phyloP scores from a whole-genome alignment of 1,140 invertebrate species.

The Drosophila ogumai region DNA sequence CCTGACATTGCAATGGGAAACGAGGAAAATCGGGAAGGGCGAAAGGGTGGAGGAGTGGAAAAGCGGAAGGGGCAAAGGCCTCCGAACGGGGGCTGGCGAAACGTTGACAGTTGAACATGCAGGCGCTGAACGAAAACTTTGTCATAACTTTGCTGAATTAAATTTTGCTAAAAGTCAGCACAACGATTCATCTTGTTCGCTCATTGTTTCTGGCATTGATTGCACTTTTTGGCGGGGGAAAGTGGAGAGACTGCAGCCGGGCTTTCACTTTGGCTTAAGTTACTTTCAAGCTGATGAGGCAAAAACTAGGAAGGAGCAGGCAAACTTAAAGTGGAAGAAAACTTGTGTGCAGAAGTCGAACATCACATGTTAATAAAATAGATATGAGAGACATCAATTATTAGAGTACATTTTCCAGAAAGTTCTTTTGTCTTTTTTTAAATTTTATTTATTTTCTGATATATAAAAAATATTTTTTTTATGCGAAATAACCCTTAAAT shows the following conservation, averaged over 20 bases:
- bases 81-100: constrained; percentile 14
- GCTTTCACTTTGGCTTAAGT: constrained; percentile 22
- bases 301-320: constrained; percentile 12
- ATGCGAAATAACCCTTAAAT: too few relatives aligned
- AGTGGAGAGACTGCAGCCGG: background rate
- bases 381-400: background rate
- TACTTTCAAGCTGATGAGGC: constrained; percentile 35
- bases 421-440: background rate
- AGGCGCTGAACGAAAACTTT: constrained; percentile 64
- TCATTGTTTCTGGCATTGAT: constrained; percentile 56
- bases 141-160: constrained; percentile 77
- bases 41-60: background rate
- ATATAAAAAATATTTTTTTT: background rate
- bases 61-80: background rate
- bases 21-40: constrained; percentile 1
- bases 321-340: constrained; percentile 9
- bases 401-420: background rate
- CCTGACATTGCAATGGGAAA: constrained; percentile 38
- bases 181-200: constrained; percentile 48
- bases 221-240: constrained; percentile 31
- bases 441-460: background rate
- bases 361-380: background rate
- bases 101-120: constrained; percentile 68
- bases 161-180: constrained; percentile 52
- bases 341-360: constrained; percentile 7